Conservation (phyloP, 35 echinoderm and acorn worm species). For the Antedon bifida region DNA sequence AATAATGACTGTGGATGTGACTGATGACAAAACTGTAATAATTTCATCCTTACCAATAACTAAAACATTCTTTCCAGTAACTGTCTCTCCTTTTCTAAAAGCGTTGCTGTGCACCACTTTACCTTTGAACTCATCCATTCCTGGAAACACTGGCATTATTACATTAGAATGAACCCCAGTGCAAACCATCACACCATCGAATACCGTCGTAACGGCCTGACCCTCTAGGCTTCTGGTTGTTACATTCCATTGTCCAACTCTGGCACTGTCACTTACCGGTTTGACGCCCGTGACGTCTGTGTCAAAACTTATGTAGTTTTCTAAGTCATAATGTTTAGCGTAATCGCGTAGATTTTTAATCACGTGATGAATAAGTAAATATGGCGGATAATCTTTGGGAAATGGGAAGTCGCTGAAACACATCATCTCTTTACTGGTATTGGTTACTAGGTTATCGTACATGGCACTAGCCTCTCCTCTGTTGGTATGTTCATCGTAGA, state of each 20-base stretch:
- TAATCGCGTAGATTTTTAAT: slow-evolving; percentile 44
- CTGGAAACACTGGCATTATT: background rate
- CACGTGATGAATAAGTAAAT: slow-evolving; percentile 15
- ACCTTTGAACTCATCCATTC: slow-evolving; percentile 28
- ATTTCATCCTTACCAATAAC: slow-evolving; percentile 45
- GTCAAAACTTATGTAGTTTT: slow-evolving; percentile 39
- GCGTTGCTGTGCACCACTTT: slow-evolving; percentile 10
- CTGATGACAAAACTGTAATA: too few relatives aligned
- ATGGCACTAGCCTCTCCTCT: slow-evolving; percentile 12
- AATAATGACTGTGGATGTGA: too few relatives aligned
- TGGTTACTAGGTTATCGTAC: slow-evolving; percentile 37
- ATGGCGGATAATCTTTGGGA: slow-evolving; percentile 49
- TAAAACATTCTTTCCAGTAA: slow-evolving; percentile 16
- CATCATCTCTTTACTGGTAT: slow-evolving; percentile 62
- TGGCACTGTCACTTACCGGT: background rate
- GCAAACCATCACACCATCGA: slow-evolving; percentile 50
- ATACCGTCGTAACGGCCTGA: background rate
- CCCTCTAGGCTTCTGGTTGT: background rate
- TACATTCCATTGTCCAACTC: background rate
- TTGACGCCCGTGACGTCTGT: slow-evolving; percentile 24
- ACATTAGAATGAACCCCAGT: background rate
- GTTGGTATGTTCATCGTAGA: background rate
- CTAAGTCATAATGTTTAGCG: slow-evolving; percentile 51
- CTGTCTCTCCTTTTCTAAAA: slow-evolving; percentile 7
- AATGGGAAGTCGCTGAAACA: slow-evolving; percentile 79